Evolutionary conservation across 2,888 invertebrate species (phyloP).

Genomic region (Netelia fuscicornis): DNA sequence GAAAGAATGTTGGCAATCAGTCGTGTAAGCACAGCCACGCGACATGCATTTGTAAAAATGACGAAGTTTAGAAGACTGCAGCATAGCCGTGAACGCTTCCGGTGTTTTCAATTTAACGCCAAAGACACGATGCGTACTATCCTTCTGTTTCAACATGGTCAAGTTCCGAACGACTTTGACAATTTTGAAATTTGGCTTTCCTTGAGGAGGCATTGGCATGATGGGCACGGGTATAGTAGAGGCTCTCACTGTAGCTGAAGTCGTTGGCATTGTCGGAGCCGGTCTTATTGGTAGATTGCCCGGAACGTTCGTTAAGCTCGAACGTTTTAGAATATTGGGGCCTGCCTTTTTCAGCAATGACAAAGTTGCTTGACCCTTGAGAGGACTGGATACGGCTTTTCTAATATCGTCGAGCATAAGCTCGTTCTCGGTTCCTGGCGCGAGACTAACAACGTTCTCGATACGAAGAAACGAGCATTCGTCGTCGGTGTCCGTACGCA

Average conservation of each 20-base stretch:
- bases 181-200: conserved; percentile 75
- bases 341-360: conserved; percentile 79
- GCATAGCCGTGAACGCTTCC: conserved; percentile 81
- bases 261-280: conserved; percentile 63
- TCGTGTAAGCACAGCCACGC: conserved; percentile 85
- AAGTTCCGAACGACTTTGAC: conserved; percentile 75
- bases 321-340: conserved; percentile 78
- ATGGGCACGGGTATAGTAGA: conserved; percentile 49
- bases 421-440: conserved; percentile 76
- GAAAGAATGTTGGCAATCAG: conserved; percentile 81
- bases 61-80: conserved; percentile 81
- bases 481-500: conserved; percentile 73
- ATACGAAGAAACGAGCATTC: conserved; percentile 84
- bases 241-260: conserved; percentile 26
- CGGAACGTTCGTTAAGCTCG: conserved; percentile 29
- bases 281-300: conserved; percentile 39
- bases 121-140: conserved; percentile 50
- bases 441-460: conserved; percentile 87
- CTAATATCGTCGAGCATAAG: conserved; percentile 77
- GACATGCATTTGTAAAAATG: conserved; percentile 87
- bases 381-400: conserved; percentile 77
- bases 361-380: conserved; percentile 71
- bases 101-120: conserved; percentile 74
- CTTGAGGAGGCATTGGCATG: conserved; percentile 37
- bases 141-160: conserved; percentile 69